phyloP scores from a whole-genome alignment of 1,140 invertebrate species.

The Heliothis virescens region DNA sequence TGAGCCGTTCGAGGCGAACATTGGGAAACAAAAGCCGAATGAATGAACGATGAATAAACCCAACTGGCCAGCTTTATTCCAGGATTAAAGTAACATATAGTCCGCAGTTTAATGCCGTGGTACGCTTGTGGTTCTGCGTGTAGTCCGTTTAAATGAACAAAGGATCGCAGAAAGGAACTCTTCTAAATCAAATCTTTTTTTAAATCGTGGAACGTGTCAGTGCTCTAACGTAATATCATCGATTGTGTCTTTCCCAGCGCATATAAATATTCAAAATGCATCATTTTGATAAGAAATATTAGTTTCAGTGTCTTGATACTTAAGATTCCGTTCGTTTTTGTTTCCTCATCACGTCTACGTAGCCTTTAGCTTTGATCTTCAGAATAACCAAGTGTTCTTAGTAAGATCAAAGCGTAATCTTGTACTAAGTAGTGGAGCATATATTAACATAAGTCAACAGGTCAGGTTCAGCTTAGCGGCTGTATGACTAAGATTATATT shows the following conservation, averaged over 20 bases:
- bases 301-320: background rate
- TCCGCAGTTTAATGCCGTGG: background rate
- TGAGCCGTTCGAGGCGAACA: constrained; percentile 6
- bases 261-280: no score
- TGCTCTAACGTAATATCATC: no score
- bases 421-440: background rate
- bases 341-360: background rate
- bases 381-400: constrained; percentile 4
- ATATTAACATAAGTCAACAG: constrained; percentile 28
- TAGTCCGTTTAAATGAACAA: no score
- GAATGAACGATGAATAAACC: constrained; percentile 39
- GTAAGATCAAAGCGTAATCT: constrained; percentile 18
- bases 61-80: constrained; percentile 18
- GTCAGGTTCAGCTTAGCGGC: constrained; percentile 2
- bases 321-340: background rate
- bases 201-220: no score
- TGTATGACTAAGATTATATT: constrained; percentile 6
- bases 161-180: no score
- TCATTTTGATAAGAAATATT: no score
- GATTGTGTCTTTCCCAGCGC: no score
- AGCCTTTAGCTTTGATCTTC: background rate
- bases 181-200: no score
- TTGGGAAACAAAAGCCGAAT: constrained; percentile 34
- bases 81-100: background rate
- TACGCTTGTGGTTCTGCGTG: no score